These are phyloP conservation scores for Heterotilapia buettikoferi DNA, from an alignment of 2,113 vertebrate genomes.

Conservation along the genomic window DNA sequence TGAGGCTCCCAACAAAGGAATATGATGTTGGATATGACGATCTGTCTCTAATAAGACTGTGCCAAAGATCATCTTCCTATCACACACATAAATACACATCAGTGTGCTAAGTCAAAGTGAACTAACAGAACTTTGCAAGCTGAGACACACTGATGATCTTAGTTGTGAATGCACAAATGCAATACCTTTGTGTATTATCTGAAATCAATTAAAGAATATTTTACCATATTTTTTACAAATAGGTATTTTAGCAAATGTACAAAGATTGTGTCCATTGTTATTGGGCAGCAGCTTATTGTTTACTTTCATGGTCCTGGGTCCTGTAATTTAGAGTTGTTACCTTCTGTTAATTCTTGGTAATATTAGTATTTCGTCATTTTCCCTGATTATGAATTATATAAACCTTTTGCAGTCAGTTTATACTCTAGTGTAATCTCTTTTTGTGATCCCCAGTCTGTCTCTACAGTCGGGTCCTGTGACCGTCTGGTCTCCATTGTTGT, in stretches of 20 bases:
- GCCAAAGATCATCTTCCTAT: not conserved
- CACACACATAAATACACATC: not conserved
- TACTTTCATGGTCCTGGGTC: not conserved
- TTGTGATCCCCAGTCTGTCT: not conserved
- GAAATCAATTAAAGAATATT: not conserved
- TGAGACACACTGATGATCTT: not conserved
- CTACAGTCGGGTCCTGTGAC: not conserved
- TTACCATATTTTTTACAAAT: not conserved
- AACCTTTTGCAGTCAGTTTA: rapidly evolving
- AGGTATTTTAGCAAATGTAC: not conserved
- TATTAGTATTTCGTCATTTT: not conserved
- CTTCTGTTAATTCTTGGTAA: not conserved
- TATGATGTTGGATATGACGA: not conserved
- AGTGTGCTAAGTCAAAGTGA: not conserved
- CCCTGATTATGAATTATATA: not conserved
- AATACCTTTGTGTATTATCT: not conserved
- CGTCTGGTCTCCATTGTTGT: not conserved
- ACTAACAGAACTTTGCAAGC: not conserved
- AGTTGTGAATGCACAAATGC: not conserved
- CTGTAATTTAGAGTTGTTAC: not conserved
- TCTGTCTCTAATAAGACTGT: not conserved
- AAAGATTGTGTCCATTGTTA: not conserved
- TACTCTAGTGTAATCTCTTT: not conserved
- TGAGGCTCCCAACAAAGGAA: not conserved
- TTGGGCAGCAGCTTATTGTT: not conserved